phyloP scores from a whole-genome alignment of 2,113 vertebrate species.

The Piprites chloris region DNA sequence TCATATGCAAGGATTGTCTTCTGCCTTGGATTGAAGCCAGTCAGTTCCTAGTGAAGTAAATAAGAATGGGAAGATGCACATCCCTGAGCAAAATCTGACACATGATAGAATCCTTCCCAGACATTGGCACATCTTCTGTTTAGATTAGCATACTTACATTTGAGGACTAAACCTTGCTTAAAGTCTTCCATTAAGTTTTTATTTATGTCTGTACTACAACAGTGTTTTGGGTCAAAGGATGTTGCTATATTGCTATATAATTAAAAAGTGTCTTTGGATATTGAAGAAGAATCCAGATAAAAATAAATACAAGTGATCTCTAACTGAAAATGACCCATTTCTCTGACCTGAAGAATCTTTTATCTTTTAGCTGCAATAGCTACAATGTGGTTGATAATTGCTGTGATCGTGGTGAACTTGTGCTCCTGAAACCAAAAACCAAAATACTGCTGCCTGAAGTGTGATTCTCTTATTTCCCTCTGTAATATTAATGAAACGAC shows the following conservation, averaged over 20 bases:
- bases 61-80: not conserved
- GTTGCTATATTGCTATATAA: not conserved
- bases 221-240: not conserved
- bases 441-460: constrained; percentile 73
- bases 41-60: not conserved
- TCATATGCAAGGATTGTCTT: not conserved
- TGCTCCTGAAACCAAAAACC: constrained; percentile 68
- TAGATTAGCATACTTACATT: not conserved
- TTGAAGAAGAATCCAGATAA: not conserved
- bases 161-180: not conserved
- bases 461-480: constrained; percentile 54
- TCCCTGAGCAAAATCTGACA: not conserved
- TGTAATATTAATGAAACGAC: not conserved
- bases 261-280: not conserved
- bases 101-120: not conserved
- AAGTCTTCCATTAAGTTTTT: not conserved
- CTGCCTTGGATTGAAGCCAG: not conserved
- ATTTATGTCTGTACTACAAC: not conserved
- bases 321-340: constrained; percentile 65
- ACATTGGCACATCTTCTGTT: not conserved
- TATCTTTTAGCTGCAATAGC: constrained; percentile 24
- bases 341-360: constrained; percentile 21
- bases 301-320: not conserved
- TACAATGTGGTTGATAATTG: constrained; percentile 46
- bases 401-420: constrained; percentile 50